A percentile compares a stretch with the other conserved stretches of the same genome.
These are phyloP conservation scores for Dreissena polymorpha DNA, from an alignment of 1,140 invertebrate genomes.

Conservation along the genomic window DNA sequence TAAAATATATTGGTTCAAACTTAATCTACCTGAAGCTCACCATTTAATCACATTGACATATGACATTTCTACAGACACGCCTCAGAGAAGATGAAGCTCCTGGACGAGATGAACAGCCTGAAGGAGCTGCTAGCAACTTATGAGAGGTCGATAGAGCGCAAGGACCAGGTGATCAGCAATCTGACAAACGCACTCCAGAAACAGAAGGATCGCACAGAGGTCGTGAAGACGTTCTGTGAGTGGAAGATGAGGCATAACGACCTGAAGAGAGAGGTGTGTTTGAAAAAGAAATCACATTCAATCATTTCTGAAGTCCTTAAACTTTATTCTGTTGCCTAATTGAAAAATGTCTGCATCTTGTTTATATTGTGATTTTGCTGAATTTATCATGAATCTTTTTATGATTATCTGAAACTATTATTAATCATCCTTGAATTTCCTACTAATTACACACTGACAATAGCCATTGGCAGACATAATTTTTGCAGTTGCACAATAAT, in stretches of 20 bases:
- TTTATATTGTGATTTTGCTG: too few species aligned
- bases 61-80: conserved; percentile 60
- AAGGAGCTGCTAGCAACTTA: conserved; percentile 76
- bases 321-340: too few species aligned
- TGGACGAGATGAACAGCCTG: conserved; percentile 72
- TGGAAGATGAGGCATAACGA: conserved; percentile 74
- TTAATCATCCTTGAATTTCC: too few species aligned
- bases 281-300: background rate
- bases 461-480: too few species aligned
- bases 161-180: conserved; percentile 77
- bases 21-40: too few species aligned
- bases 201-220: conserved; percentile 72
- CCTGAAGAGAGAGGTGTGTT: conserved; percentile 71
- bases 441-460: too few species aligned
- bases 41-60: too few species aligned
- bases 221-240: conserved; percentile 72
- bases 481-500: too few species aligned
- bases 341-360: too few species aligned
- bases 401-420: too few species aligned
- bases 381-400: too few species aligned
- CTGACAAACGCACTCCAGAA: conserved; percentile 75
- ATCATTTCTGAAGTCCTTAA: background rate
- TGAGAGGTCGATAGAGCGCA: conserved; percentile 75
- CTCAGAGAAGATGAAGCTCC: conserved; percentile 63
- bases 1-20: too few species aligned